phyloP scores from a whole-genome alignment of 2,113 vertebrate species.

The Sylvietta virens region DNA sequence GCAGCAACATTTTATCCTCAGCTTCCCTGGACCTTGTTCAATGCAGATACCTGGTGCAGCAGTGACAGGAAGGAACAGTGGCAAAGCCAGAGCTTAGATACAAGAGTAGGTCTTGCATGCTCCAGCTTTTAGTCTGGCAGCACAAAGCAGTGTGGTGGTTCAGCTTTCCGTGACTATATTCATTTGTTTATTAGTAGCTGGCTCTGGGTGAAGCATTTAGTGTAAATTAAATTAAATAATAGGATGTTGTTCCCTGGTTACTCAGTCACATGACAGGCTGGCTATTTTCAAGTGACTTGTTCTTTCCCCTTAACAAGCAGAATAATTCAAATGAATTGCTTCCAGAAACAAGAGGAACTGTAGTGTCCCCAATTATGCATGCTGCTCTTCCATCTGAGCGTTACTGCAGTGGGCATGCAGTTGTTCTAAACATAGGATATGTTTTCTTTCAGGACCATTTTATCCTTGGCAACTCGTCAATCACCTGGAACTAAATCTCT shows the following conservation, averaged over 20 bases:
- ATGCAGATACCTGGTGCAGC: neutral
- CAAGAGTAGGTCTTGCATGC: neutral
- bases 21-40: neutral
- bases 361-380: neutral
- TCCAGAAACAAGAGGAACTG: neutral
- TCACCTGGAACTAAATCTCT: neutral
- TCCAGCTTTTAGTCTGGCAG: neutral
- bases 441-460: neutral
- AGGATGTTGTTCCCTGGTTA: neutral
- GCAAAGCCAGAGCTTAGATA: neutral
- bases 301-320: neutral
- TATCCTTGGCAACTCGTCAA: neutral
- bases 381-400: neutral
- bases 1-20: neutral
- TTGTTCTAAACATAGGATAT: neutral
- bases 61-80: fast-evolving
- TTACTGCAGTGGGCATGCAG: neutral
- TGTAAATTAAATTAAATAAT: neutral
- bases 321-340: neutral
- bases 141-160: neutral
- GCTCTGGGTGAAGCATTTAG: neutral
- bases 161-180: neutral
- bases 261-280: neutral
- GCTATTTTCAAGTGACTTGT: neutral
- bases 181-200: neutral